Evolutionary conservation across 2,113 vertebrate species (phyloP), one percentile per base, ranked within the genome.

Genomic region (Poeciliopsis occidentalis): DNA sequence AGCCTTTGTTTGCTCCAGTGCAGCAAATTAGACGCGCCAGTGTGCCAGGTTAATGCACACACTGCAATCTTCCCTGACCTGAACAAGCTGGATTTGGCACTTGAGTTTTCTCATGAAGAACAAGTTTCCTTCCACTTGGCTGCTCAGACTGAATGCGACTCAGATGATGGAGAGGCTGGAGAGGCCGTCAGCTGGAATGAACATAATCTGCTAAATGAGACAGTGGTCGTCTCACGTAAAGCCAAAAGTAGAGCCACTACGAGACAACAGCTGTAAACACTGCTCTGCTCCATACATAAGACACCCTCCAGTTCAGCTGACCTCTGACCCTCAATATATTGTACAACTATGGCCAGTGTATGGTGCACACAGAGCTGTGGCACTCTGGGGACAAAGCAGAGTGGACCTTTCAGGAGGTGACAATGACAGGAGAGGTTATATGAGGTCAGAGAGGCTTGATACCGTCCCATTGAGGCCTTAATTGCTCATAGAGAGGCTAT

Each of bases 381-480:
- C 81, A 82, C 91, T 88, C 78, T 69, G 62, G 80, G 86, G 86
- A 88, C 82, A 82, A 87, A 86, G 84, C 61, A 64, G 62, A 67
- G 69, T 79, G 76, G 82, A 84, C 85, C 87, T 89, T 92, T 90
- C 71, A 89, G 88, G 79, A 80, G 91, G 81, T 82, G 85, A 91
- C 91, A 91, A 89, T 91, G 88, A 86, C 90, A 90, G 80, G 82
- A 76, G 79, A 71, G 85, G 87, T 91, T 88, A 87, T 72, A 81
- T 78, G 85, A 85, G 92, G 92, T 91, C 91, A 92, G 83, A 70
- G 29, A 69, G 89, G 88, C 90, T 87, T 92, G 90, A 93, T 92
- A 89, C 89, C 73, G 60, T 81, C 83, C 91, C 82, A 83, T 91
- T 92, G 84, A 92, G 82, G 69, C 78, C 83, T 88, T 90, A 91